phyloP scores from a whole-genome alignment of 2,113 vertebrate genomes.

The Gymnogyps californianus region DNA sequence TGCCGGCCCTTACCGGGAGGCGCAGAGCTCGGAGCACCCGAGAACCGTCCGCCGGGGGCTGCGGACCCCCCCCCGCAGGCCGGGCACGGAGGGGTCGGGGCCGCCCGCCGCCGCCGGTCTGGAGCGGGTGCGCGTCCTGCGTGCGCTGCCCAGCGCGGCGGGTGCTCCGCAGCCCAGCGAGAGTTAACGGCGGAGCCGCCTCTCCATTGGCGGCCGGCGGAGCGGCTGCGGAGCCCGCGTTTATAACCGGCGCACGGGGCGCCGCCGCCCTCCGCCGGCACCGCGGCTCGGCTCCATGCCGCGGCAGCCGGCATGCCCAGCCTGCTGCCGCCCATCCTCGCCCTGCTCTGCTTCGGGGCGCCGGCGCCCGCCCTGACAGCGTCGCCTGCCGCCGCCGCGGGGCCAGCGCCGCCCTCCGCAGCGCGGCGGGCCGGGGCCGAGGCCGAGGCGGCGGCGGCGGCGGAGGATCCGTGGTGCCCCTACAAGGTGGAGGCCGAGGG shows the following conservation, averaged over 20 bases:
- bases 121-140: background rate
- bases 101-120: background rate
- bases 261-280: background rate
- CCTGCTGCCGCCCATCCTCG: background rate
- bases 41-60: no score
- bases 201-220: constrained; percentile 38
- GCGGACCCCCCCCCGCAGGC: background rate
- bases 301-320: constrained; percentile 23
- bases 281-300: constrained; percentile 13
- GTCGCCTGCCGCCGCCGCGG: background rate
- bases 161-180: constrained; percentile 32
- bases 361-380: background rate
- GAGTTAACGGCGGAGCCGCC: constrained; percentile 32
- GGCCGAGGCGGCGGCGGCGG: background rate
- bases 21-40: background rate
- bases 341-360: constrained; percentile 23
- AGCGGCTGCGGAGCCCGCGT: constrained; percentile 8
- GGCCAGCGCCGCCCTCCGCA: background rate
- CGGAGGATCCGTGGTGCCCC: constrained; percentile 65
- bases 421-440: background rate
- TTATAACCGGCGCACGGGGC: background rate
- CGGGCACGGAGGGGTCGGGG: no score
- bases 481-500: constrained; percentile 73
- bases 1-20: no score
- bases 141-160: background rate